Evolutionary conservation across 2,888 invertebrate species (phyloP).

Genomic region (Netelia melanura): DNA sequence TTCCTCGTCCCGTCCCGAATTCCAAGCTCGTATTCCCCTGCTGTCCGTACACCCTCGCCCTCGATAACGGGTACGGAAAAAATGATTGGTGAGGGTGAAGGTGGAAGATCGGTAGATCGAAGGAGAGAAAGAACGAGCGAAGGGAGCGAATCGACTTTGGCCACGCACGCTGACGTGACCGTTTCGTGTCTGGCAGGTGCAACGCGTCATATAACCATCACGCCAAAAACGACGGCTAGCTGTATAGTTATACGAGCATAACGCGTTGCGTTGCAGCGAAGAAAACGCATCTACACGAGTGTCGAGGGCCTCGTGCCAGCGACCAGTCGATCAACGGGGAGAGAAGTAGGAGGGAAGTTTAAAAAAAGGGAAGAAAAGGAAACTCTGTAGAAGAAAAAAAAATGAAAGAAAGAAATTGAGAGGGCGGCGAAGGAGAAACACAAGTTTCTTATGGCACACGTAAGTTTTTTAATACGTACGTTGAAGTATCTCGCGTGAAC

Average conservation of each 20-base stretch:
- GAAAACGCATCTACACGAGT: not conserved
- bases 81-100: constrained; percentile 55
- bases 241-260: constrained; percentile 28
- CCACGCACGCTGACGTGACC: constrained; percentile 71
- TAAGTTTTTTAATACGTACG: constrained; percentile 53
- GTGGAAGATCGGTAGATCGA: too few relatives aligned
- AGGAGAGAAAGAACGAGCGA: constrained; percentile 57
- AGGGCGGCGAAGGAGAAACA: constrained; percentile 55
- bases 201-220: constrained; percentile 73
- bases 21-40: constrained; percentile 39
- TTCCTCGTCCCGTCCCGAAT: not conserved
- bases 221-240: constrained; percentile 62
- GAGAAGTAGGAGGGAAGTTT: constrained; percentile 41
- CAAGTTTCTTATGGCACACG: constrained; percentile 55
- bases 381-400: not conserved
- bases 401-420: constrained; percentile 16
- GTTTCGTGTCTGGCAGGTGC: constrained; percentile 73
- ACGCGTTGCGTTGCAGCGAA: constrained; percentile 7
- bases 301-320: constrained; percentile 25
- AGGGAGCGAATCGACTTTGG: constrained; percentile 51
- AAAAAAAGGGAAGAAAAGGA: constrained; percentile 5
- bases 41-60: constrained; percentile 43
- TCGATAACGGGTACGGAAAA: constrained; percentile 16
- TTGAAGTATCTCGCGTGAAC: constrained; percentile 53
- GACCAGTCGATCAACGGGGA: constrained; percentile 63